Evolutionary conservation across 2,888 invertebrate genomes (phyloP).

Genomic region (Epistrophe eligans): DNA sequence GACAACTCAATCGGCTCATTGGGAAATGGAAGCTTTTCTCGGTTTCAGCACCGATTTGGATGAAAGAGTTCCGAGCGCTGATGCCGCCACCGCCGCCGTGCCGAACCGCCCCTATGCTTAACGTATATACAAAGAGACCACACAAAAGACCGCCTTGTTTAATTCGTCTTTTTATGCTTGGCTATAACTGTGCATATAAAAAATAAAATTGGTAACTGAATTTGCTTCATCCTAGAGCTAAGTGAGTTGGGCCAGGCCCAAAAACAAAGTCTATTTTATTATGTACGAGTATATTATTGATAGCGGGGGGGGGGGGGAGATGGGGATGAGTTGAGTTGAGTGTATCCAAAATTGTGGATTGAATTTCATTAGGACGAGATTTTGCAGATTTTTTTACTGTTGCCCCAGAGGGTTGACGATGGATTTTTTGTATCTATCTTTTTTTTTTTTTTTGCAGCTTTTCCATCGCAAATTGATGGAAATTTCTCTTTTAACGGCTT

Average conservation of each 20-base stretch:
- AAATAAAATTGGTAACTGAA: conserved; percentile 67
- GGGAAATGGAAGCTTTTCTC: conserved; percentile 59
- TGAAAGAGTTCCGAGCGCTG: conserved; percentile 49
- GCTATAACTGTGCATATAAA: conserved; percentile 42
- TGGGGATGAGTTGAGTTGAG: too few species aligned
- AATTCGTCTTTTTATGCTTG: conserved; percentile 32
- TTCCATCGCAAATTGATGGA: conserved; percentile 65
- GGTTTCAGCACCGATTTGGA: conserved; percentile 12
- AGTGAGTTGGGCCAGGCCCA: conserved; percentile 36
- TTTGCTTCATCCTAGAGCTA: conserved; percentile 51
- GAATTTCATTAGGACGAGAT: conserved; percentile 71
- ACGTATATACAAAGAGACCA: conserved; percentile 7
- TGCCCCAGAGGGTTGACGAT: conserved; percentile 32
- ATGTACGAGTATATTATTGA: neutral
- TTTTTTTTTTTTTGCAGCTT: conserved; percentile 23
- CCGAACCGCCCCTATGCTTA: neutral
- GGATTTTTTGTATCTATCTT: conserved; percentile 15
- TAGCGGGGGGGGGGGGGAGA: neutral
- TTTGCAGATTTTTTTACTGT: conserved; percentile 60
- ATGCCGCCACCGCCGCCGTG: neutral
- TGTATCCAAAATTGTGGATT: conserved; percentile 49
- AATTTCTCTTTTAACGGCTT: conserved; percentile 66
- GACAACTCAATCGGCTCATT: conserved; percentile 64
- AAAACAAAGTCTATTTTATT: conserved; percentile 1
- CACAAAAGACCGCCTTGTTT: conserved; percentile 33